phyloP scores from a whole-genome alignment of 1,140 invertebrate genomes.

The Dendroctonus ponderosae region DNA sequence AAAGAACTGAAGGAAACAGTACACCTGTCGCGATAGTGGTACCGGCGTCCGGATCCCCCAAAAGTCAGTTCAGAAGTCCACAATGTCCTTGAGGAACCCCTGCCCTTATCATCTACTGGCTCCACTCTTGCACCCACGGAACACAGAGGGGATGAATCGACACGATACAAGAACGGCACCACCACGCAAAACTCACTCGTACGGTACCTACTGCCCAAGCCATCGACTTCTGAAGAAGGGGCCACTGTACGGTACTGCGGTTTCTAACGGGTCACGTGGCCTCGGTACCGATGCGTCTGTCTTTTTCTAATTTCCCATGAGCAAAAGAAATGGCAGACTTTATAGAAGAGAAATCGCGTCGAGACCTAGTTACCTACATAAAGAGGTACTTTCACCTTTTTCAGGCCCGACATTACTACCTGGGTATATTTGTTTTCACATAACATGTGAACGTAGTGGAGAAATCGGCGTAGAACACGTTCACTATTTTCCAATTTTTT shows the following conservation, averaged over 20 bases:
- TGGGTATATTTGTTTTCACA: too few relatives aligned
- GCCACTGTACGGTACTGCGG: constrained; percentile 26
- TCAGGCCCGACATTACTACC: neutral
- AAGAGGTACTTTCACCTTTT: constrained; percentile 48
- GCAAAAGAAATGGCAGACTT: neutral
- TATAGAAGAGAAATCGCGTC: constrained; percentile 37
- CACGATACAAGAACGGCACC: constrained; percentile 17
- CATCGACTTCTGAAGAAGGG: constrained; percentile 31
- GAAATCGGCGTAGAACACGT: too few relatives aligned
- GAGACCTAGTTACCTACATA: constrained; percentile 50
- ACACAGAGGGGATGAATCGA: constrained; percentile 43
- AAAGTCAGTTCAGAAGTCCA: constrained; percentile 4
- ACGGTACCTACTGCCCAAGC: constrained; percentile 14
- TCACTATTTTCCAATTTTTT: too few relatives aligned
- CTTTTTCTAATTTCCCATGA: constrained; percentile 19
- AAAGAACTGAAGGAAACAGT: neutral
- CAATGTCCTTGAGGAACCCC: constrained; percentile 30
- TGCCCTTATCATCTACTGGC: constrained; percentile 24
- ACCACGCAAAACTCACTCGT: constrained; percentile 19
- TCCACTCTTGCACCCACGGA: constrained; percentile 29
- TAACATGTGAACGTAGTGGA: too few relatives aligned
- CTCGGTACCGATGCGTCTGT: constrained; percentile 9
- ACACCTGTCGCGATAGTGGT: neutral
- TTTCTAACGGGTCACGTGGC: constrained; percentile 43
- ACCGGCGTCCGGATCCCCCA: constrained; percentile 1